Evolutionary conservation across 2,888 invertebrate species (phyloP).

Genomic region (Zaprionus obscuricornis): DNA sequence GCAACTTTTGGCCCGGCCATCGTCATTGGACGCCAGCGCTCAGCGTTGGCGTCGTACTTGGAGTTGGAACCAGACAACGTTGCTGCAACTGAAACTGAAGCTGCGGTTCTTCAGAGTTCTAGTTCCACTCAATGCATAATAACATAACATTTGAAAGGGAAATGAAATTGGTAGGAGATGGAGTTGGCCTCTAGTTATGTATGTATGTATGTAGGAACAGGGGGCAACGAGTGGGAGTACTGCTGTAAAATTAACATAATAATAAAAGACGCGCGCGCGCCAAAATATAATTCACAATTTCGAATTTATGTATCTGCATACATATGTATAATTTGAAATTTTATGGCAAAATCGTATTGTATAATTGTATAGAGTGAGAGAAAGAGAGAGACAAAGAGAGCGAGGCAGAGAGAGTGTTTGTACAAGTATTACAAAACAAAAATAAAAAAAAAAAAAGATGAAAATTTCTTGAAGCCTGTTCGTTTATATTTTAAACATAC

Average conservation of each 20-base stretch:
- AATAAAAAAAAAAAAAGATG: too few relatives aligned
- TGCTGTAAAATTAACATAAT: slow-evolving; percentile 74
- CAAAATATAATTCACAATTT: slow-evolving; percentile 45
- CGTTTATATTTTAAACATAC: slow-evolving; percentile 81
- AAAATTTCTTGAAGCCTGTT: slow-evolving; percentile 78
- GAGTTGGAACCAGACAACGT: slow-evolving; percentile 3
- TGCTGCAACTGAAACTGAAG: slow-evolving; percentile 9
- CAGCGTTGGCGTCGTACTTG: neutral
- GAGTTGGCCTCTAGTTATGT: slow-evolving; percentile 42
- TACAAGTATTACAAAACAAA: too few relatives aligned
- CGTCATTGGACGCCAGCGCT: neutral
- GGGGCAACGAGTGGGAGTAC: neutral
- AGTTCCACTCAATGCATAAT: too few relatives aligned
- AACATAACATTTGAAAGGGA: too few relatives aligned
- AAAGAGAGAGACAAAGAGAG: neutral
- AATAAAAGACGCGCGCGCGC: slow-evolving; percentile 22
- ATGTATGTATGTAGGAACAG: slow-evolving; percentile 4
- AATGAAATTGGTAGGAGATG: neutral
- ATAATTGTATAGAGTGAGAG: slow-evolving; percentile 4
- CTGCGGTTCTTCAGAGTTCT: neutral
- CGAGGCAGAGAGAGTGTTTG: too few relatives aligned
- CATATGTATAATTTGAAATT: slow-evolving; percentile 54
- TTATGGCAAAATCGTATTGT: slow-evolving; percentile 51
- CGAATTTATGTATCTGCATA: too few relatives aligned
- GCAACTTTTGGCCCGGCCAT: slow-evolving; percentile 23